Percentiles rank a stretch among this genome's conserved stretches.
phyloP scores from a whole-genome alignment of 2,113 vertebrate genomes.

The Megatriorchis doriae region DNA sequence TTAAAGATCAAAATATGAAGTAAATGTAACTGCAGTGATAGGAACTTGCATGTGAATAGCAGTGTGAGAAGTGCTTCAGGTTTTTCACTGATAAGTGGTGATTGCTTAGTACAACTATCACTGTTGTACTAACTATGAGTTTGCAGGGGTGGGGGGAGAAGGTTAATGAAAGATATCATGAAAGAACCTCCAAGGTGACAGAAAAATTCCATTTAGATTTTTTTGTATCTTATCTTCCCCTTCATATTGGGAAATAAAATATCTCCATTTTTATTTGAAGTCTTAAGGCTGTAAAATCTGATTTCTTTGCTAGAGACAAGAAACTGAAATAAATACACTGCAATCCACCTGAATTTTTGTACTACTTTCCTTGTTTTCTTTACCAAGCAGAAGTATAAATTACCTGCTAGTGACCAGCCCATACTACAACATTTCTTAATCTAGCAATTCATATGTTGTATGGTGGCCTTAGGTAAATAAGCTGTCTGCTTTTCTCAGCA shows the following conservation, averaged over 20 bases:
- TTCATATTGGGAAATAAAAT: background rate
- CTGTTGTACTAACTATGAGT: background rate
- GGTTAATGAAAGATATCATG: background rate
- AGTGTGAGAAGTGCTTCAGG: background rate
- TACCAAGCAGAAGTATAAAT: background rate
- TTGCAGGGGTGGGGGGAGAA: background rate
- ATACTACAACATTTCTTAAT: background rate
- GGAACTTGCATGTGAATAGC: background rate
- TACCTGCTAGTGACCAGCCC: background rate
- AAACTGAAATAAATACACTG: background rate
- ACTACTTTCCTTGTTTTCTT: background rate
- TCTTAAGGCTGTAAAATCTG: background rate
- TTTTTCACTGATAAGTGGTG: background rate
- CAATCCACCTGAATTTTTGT: background rate
- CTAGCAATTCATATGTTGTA: background rate
- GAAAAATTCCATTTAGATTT: background rate
- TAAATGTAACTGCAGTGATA: background rate
- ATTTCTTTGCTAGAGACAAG: background rate
- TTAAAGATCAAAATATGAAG: background rate
- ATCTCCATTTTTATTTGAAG: background rate
- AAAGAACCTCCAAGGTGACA: background rate
- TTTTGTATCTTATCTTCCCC: background rate
- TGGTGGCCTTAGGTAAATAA: background rate
- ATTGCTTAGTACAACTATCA: background rate
- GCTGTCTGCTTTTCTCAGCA: background rate